These are phyloP conservation scores for Heterochromis multidens DNA, from an alignment of 2,113 vertebrate species.

Conservation along the genomic window DNA sequence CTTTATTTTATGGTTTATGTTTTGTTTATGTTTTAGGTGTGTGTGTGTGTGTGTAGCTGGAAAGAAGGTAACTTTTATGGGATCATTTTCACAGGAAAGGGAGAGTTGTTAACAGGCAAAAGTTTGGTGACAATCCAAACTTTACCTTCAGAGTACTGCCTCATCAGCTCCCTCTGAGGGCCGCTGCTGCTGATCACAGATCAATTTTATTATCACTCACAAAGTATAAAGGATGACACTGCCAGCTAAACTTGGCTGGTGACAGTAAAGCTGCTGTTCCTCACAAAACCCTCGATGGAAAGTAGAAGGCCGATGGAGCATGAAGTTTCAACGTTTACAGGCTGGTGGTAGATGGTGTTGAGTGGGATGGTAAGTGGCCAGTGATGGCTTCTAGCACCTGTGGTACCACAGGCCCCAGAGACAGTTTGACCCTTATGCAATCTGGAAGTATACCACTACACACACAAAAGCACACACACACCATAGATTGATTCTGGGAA, in stretches of 20 bases:
- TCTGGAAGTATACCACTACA: not conserved
- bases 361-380: not conserved
- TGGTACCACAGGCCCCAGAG: not conserved
- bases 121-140: conserved; percentile 29
- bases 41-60: not conserved
- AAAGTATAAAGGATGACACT: not conserved
- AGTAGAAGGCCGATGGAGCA: not conserved
- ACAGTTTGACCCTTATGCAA: not conserved
- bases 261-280: not conserved
- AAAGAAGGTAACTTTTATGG: conserved; percentile 18
- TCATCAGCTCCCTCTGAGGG: not conserved
- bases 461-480: not conserved
- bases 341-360: not conserved
- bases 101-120: conserved; percentile 2
- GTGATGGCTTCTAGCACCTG: not conserved
- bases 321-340: not conserved
- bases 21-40: no score
- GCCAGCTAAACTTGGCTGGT: not conserved
- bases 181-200: conserved; percentile 1
- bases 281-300: not conserved
- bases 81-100: conserved; percentile 19
- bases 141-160: not conserved
- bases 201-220: conserved; percentile 7
- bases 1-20: no score
- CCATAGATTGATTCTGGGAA: not conserved